Conservation (phyloP, 2,797 vertebrate species). For the Mionectes olivaceus region DNA sequence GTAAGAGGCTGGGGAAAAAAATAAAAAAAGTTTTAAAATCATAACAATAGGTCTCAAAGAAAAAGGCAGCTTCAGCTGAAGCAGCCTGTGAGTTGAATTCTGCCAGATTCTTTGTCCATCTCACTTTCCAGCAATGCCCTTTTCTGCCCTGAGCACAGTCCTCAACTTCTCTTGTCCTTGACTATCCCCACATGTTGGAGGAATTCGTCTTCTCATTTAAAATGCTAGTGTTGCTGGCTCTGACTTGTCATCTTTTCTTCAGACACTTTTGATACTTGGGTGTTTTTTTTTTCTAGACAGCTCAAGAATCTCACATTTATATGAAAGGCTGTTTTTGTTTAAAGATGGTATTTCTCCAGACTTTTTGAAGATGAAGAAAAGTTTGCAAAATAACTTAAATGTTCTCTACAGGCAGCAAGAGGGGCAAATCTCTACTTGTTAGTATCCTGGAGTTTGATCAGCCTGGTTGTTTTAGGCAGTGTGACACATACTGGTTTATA, state of each 20-base stretch:
- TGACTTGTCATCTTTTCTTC: not conserved
- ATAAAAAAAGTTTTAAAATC: not conserved
- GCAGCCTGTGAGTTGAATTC: not conserved
- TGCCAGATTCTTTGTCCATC: conserved; percentile 15
- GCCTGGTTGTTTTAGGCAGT: not conserved
- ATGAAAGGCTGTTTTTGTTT: not conserved
- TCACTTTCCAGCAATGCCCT: not conserved
- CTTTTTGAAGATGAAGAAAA: not conserved
- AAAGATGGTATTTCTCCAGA: not conserved
- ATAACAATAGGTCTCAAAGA: not conserved
- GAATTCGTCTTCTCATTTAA: not conserved
- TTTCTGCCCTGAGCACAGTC: not conserved
- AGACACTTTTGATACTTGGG: not conserved
- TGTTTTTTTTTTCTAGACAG: not conserved
- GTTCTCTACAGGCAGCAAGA: not conserved
- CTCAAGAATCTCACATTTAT: not conserved
- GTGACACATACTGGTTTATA: not conserved
- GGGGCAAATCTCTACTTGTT: not conserved
- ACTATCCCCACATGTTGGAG: not conserved
- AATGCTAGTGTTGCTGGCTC: not conserved
- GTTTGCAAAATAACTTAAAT: not conserved
- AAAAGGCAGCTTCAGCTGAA: conserved; percentile 19
- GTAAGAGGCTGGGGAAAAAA: not conserved
- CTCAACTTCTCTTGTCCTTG: not conserved
- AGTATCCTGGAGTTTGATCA: not conserved